These are phyloP conservation scores for Ammospiza nelsoni DNA, from an alignment of 2,113 vertebrate species.

Conservation along the genomic window DNA sequence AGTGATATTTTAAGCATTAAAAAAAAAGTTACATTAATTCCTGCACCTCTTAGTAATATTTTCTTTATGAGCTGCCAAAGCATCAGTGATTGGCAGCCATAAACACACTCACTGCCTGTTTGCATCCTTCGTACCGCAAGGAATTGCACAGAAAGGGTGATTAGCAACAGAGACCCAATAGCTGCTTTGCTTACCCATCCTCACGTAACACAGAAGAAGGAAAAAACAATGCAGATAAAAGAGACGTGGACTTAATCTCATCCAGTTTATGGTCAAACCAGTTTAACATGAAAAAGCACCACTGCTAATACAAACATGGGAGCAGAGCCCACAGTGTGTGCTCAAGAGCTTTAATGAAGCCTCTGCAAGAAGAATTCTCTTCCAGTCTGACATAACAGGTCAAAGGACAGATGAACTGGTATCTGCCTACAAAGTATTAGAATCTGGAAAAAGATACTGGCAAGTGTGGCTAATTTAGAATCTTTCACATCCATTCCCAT, in stretches of 20 bases:
- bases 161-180: background rate
- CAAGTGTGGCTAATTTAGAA: background rate
- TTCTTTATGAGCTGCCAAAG: background rate
- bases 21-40: background rate
- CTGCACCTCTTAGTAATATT: background rate
- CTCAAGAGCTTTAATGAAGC: background rate
- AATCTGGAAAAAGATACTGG: background rate
- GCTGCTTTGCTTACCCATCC: background rate
- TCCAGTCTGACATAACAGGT: background rate
- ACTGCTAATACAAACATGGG: conserved; percentile 13
- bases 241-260: background rate
- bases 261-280: conserved; percentile 21
- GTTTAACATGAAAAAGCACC: conserved; percentile 39
- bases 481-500: background rate
- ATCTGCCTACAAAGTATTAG: background rate
- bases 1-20: background rate
- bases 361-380: background rate
- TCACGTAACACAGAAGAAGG: background rate
- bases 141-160: background rate
- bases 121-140: background rate
- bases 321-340: background rate
- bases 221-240: conserved; percentile 1
- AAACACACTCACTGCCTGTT: background rate
- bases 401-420: background rate
- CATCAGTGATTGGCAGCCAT: background rate